phyloP scores from a whole-genome alignment of 1,140 invertebrate genomes.

The Drosophila sp. region DNA sequence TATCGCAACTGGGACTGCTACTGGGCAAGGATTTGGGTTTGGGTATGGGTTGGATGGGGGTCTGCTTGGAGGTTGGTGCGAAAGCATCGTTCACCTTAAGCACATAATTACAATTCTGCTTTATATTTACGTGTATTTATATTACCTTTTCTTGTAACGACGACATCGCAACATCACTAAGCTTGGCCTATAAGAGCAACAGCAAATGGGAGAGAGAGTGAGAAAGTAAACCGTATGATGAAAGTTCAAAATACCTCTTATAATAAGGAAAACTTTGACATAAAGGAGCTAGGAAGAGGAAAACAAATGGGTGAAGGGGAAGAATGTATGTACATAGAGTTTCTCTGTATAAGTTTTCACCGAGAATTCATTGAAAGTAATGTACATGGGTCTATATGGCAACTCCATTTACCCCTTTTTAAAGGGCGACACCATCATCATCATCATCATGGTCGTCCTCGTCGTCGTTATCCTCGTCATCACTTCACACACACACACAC shows the following conservation, averaged over 20 bases:
- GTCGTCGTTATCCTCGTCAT: constrained; percentile 6
- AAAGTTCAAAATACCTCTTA: constrained; percentile 11
- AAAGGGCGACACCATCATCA: constrained; percentile 1
- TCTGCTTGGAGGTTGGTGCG: not conserved
- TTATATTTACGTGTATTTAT: constrained; percentile 80
- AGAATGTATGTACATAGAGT: not conserved
- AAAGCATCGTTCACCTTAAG: constrained; percentile 73
- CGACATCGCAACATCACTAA: constrained; percentile 15
- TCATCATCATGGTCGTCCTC: constrained; percentile 2
- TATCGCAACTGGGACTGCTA: constrained; percentile 2
- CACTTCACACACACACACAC: constrained; percentile 19
- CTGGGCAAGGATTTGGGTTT: not conserved
- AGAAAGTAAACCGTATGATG: not conserved
- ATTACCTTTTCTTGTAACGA: constrained; percentile 65
- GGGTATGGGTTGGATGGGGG: not conserved
- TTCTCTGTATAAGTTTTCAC: not conserved
- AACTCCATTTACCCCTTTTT: constrained; percentile 13
- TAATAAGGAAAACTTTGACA: constrained; percentile 2
- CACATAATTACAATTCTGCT: constrained; percentile 80
- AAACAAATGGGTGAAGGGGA: not conserved
- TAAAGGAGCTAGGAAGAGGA: not conserved
- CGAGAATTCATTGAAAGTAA: constrained; percentile 3
- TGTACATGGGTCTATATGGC: constrained; percentile 3
- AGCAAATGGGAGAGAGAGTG: not conserved
- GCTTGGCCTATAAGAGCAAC: constrained; percentile 8